These are phyloP conservation scores for Lipotes vexillifer DNA, from an alignment of 2,113 vertebrate genomes.

Conservation along the genomic window DNA sequence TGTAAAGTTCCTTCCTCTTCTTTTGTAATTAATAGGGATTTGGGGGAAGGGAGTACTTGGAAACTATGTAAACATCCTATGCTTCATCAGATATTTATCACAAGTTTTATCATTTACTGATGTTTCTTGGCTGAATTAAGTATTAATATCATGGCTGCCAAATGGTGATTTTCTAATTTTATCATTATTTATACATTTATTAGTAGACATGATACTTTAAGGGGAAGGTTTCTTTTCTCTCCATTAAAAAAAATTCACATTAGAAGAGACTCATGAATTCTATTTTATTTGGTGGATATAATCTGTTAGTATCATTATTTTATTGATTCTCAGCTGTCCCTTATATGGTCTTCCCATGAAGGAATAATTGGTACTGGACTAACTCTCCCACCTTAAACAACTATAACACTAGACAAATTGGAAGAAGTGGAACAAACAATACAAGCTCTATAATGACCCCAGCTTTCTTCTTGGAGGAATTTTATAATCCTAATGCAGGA, in stretches of 20 bases:
- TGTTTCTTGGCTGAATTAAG: constrained; percentile 33
- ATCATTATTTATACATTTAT: background rate
- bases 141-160: background rate
- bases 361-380: background rate
- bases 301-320: background rate
- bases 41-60: background rate
- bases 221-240: background rate
- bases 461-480: background rate
- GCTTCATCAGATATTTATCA: background rate
- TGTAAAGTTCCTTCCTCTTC: background rate
- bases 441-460: fast-evolving
- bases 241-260: background rate
- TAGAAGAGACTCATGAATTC: background rate
- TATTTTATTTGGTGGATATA: background rate
- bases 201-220: background rate
- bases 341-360: background rate
- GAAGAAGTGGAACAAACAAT: background rate
- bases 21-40: background rate
- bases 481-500: background rate
- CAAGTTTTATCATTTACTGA: background rate
- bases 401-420: background rate
- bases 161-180: background rate
- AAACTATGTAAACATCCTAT: background rate
- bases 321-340: background rate
- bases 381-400: background rate